Percentiles rank a stretch among this genome's conserved stretches.
Conservation (phyloP, 2,113 vertebrate species). For the Hepsetus odoe region DNA sequence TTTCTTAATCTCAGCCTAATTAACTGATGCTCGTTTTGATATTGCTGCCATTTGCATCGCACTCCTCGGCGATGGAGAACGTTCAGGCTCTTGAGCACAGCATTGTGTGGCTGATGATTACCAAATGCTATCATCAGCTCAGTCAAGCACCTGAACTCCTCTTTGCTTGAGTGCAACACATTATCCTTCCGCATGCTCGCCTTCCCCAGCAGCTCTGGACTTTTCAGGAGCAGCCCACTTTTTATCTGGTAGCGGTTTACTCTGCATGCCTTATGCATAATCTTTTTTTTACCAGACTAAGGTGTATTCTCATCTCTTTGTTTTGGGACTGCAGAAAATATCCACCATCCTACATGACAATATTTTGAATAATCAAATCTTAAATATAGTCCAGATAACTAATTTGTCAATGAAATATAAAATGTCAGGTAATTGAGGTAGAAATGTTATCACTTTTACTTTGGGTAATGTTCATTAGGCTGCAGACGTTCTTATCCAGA, state of each 20-base stretch:
- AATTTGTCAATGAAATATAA: too few species aligned
- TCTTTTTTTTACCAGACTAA: background rate
- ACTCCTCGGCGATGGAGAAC: background rate
- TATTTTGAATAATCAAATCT: too few species aligned
- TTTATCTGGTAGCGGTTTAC: background rate
- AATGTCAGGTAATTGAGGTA: too few species aligned
- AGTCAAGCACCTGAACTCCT: background rate
- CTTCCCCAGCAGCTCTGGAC: background rate
- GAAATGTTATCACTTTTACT: too few species aligned
- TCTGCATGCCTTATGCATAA: background rate
- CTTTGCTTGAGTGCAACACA: background rate
- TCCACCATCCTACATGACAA: too few species aligned
- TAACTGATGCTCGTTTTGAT: constrained; percentile 54
- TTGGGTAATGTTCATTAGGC: too few species aligned
- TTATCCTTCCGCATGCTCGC: background rate
- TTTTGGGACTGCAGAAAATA: too few species aligned
- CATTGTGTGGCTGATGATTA: constrained; percentile 33
- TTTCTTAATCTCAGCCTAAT: constrained; percentile 62
- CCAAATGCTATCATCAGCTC: background rate
- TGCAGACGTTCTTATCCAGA: too few species aligned
- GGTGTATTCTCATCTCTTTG: background rate
- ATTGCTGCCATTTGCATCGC: constrained; percentile 47
- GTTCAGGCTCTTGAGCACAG: background rate
- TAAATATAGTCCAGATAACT: too few species aligned
- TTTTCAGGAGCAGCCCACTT: background rate